Percentiles rank a stretch among this genome's conserved stretches.
Conservation (phyloP, 2,113 vertebrate species). For the Apteryx owenii region DNA sequence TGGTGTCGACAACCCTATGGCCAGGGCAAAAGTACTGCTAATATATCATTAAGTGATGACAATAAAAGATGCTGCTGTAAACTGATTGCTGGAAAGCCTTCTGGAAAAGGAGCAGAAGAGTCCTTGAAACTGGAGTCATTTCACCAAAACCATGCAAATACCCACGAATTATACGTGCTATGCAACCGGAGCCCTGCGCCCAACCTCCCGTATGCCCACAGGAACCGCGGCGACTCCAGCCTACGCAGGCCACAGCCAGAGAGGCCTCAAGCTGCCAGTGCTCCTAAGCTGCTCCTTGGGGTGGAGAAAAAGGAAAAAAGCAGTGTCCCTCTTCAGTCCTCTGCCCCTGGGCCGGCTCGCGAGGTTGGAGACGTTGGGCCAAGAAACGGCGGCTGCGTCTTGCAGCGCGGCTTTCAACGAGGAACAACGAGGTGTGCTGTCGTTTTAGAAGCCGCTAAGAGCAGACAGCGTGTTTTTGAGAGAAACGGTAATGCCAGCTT, state of each 20-base stretch:
- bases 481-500: background rate
- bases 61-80: background rate
- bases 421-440: background rate
- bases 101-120: background rate
- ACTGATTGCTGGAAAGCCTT: background rate
- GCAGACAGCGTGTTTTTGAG: background rate
- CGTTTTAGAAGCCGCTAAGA: background rate
- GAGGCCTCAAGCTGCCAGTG: background rate
- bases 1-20: background rate
- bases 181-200: background rate
- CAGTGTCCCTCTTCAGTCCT: background rate
- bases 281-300: background rate
- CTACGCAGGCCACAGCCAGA: background rate
- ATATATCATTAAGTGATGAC: background rate
- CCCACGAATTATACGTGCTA: background rate
- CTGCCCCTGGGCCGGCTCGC: background rate
- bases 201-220: fast-evolving
- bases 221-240: fast-evolving
- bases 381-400: background rate
- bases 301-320: background rate
- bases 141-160: background rate
- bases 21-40: background rate
- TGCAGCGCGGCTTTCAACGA: background rate
- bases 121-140: background rate
- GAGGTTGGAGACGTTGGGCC: fast-evolving